Evolutionary conservation across 2,888 invertebrate genomes (phyloP).

Genomic region (Glyphotaelius pellucidus): DNA sequence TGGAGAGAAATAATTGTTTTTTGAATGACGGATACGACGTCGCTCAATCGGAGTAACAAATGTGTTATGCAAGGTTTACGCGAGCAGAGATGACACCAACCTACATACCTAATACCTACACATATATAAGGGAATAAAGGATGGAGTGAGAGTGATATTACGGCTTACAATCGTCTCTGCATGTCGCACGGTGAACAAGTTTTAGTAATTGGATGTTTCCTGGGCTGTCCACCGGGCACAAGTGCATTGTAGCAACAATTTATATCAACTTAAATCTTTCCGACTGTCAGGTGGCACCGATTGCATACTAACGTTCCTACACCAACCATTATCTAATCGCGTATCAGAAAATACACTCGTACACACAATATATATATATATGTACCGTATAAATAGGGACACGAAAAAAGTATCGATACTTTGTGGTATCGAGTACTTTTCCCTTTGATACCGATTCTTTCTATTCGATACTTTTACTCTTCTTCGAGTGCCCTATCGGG

Average conservation of each 20-base stretch:
- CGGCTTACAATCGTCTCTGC: conserved; percentile 13
- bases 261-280: too few relatives aligned
- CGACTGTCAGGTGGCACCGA: not conserved
- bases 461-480: too few relatives aligned
- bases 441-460: too few relatives aligned
- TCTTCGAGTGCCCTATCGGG: too few relatives aligned
- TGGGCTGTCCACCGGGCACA: not conserved
- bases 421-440: too few relatives aligned
- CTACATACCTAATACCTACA: not conserved
- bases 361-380: not conserved
- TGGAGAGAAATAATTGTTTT: conserved; percentile 28
- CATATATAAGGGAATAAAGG: not conserved
- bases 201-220: conserved; percentile 42
- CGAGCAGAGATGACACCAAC: not conserved
- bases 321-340: not conserved
- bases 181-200: conserved; percentile 26
- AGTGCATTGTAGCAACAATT: not conserved
- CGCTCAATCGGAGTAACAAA: conserved; percentile 21
- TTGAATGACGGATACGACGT: conserved; percentile 15
- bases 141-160: not conserved
- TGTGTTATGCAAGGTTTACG: not conserved
- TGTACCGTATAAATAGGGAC: too few relatives aligned
- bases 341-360: not conserved
- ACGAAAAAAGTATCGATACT: too few relatives aligned
- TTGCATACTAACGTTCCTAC: not conserved